Evolutionary conservation across 2,113 vertebrate species (phyloP).

Genomic region (Balaeniceps rex): DNA sequence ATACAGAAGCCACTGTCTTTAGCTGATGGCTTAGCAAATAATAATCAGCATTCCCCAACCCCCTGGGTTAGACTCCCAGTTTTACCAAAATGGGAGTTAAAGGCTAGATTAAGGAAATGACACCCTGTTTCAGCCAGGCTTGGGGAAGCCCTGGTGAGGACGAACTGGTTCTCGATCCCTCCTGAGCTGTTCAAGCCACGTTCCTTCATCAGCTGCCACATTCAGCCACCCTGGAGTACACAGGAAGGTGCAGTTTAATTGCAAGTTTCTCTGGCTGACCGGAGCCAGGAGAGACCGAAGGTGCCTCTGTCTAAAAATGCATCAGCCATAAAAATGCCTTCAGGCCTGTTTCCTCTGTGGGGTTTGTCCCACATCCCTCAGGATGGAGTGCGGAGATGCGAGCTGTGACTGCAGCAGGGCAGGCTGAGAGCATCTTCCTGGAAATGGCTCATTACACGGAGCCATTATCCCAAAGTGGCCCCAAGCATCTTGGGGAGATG

Average conservation of each 20-base stretch:
- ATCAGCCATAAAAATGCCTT: no score
- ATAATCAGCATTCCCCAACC: neutral
- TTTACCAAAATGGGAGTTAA: neutral
- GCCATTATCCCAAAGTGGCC: neutral
- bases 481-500: neutral
- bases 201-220: neutral
- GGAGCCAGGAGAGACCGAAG: neutral
- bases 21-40: neutral
- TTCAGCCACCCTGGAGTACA: no score
- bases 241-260: neutral
- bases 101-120: neutral
- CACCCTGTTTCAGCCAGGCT: neutral
- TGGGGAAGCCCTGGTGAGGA: neutral
- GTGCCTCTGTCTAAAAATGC: neutral
- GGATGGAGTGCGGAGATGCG: neutral
- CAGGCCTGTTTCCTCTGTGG: neutral
- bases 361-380: neutral
- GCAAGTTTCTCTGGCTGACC: no score
- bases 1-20: neutral
- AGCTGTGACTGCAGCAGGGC: neutral
- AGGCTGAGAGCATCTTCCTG: neutral
- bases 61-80: neutral
- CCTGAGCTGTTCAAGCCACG: neutral
- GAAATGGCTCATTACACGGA: neutral
- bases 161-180: accelerated